Base-by-base conservation (phyloP, 2,888 invertebrate genomes). In the Ommatoiulus sabulosus region DNA sequence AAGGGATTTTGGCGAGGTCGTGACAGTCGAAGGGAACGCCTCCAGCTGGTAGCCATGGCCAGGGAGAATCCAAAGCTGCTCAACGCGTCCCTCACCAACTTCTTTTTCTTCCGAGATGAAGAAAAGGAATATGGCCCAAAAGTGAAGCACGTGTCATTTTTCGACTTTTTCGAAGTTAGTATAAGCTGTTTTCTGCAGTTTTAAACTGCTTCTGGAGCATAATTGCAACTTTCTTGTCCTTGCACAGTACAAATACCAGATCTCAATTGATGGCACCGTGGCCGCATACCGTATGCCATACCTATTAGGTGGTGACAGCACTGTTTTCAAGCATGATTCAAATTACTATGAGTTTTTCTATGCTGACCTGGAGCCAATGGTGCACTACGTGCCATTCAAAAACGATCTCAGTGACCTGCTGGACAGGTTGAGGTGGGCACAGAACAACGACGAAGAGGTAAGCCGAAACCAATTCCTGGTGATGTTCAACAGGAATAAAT, bases 321-420 rank as follows among this genome's bases (percentile, higher is more conserved):
- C 97, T 89, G 95, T 98, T 17, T 94, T 99, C 17, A 99, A 99
- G 93, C 98, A 98, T 93, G 95, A 96, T 44, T 99, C 99, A 0
- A 94, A 95, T n/a, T 99, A 97, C 93, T 97, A 97, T 92, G 99
- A 99, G 94, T 96, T 97, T 93, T 99, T 98, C 93, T 99, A 99
- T 92, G 93, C 94, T 72, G 94, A 96, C 90, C 93, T 98, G 15
- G 92, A 94, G 89, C 95, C 97, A 0, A 95, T 95, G 93, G 93
- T 94, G 91, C 98, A 99, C 93, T 99, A 95, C 92, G 93, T 99
- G 88, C 96, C 98, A 8, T 93, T 98, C 63, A 95, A 96, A 91
- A 93, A 94, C 86, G 96, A 98, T 92, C 93, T 99, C 35, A 95
- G 96, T 10, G 95, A 99, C 93, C 93, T 99, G 86, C 93, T 96